Evolutionary conservation across 2,888 invertebrate genomes (phyloP).

Genomic region (Xylota segnis): DNA sequence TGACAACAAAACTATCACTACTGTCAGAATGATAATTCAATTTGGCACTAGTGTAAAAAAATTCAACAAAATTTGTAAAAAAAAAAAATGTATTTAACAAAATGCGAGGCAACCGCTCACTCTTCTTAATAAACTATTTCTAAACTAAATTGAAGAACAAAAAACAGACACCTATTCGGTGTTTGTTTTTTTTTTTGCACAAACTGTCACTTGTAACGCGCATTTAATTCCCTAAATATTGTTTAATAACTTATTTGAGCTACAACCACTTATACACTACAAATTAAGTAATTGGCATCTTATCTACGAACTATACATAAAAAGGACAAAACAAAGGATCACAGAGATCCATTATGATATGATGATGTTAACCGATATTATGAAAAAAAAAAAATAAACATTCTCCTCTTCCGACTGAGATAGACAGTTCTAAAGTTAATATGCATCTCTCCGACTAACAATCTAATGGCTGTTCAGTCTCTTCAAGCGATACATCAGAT

Average conservation of each 20-base stretch:
- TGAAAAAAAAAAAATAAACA: slow-evolving; percentile 26
- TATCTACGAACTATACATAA: slow-evolving; percentile 44
- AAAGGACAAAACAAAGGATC: slow-evolving; percentile 50
- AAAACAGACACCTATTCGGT: slow-evolving; percentile 16
- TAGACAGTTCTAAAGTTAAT: not conserved
- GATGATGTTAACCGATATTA: slow-evolving; percentile 24
- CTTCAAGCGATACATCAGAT: slow-evolving; percentile 52
- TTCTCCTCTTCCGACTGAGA: not conserved
- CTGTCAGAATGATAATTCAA: not conserved
- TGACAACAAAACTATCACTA: too few species aligned
- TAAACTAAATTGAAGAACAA: slow-evolving; percentile 26
- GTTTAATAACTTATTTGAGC: slow-evolving; percentile 31
- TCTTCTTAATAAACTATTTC: slow-evolving; percentile 14
- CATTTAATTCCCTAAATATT: slow-evolving; percentile 39
- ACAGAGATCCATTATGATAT: slow-evolving; percentile 35
- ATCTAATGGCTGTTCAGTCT: slow-evolving; percentile 44
- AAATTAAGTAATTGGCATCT: slow-evolving; percentile 73
- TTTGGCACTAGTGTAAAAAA: not conserved
- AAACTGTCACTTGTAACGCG: slow-evolving; percentile 6
- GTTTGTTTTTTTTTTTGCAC: not conserved
- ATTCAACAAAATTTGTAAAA: slow-evolving; percentile 25
- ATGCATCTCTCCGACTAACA: slow-evolving; percentile 48
- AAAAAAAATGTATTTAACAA: slow-evolving; percentile 33
- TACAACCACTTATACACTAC: slow-evolving; percentile 53
- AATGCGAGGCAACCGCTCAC: slow-evolving; percentile 55